Conservation (phyloP, 2,888 invertebrate genomes). For the Ametastegia equiseti region DNA sequence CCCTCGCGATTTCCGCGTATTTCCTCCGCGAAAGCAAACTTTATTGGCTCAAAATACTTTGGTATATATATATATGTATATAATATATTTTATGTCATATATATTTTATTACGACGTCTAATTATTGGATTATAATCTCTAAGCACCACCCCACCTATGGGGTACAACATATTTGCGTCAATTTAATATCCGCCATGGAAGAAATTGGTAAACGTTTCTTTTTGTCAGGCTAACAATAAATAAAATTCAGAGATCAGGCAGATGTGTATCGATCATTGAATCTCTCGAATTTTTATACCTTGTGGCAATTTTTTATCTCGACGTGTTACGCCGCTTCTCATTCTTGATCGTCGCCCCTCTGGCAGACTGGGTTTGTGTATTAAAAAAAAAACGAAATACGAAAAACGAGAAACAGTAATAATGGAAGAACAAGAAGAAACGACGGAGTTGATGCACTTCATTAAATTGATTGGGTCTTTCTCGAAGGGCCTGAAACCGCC, state of each 20-base stretch:
- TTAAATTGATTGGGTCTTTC: conserved; percentile 65
- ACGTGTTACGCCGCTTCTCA: not conserved
- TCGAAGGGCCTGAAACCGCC: conserved; percentile 51
- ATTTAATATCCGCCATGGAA: not conserved
- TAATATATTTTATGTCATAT: conserved; percentile 5
- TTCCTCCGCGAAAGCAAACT: not conserved
- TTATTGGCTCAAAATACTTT: conserved; percentile 5
- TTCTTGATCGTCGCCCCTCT: too few relatives aligned
- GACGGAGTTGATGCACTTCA: conserved; percentile 63
- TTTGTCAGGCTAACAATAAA: not conserved
- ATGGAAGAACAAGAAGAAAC: not conserved
- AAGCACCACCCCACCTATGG: too few relatives aligned
- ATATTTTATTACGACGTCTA: conserved; percentile 5
- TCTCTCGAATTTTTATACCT: not conserved
- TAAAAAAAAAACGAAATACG: not conserved
- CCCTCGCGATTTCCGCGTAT: too few relatives aligned
- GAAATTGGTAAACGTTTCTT: too few relatives aligned
- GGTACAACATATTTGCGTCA: not conserved
- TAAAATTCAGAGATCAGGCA: not conserved
- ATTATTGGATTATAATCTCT: not conserved
- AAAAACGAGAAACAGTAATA: not conserved
- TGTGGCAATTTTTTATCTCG: not conserved
- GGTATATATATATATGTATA: too few relatives aligned
- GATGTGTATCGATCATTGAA: not conserved
- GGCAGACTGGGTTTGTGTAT: not conserved